Evolutionary conservation across 2,113 vertebrate species (phyloP).

Genomic region (Anoura caudifer): DNA sequence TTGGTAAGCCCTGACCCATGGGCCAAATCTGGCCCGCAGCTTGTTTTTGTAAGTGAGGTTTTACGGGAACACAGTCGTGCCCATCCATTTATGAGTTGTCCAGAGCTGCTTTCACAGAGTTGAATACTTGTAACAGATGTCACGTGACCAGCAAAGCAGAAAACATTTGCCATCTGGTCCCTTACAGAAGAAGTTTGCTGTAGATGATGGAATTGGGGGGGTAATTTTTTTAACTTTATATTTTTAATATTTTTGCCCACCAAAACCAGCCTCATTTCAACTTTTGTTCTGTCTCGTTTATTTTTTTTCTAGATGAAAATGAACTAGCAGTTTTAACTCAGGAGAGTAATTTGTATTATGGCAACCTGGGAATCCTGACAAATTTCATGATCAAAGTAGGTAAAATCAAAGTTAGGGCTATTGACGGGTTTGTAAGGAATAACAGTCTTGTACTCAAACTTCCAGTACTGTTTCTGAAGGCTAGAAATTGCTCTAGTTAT

Average conservation of each 20-base stretch:
- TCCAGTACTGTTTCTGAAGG: background rate
- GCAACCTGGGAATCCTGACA: conserved; percentile 5
- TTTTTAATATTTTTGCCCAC: background rate
- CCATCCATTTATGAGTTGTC: background rate
- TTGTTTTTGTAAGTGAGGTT: background rate
- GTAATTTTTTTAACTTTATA: background rate
- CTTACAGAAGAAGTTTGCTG: background rate
- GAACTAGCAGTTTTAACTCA: conserved; percentile 24
- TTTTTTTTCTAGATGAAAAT: conserved; percentile 36
- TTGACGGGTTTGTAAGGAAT: fast-evolving
- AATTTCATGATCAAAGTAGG: conserved; percentile 46
- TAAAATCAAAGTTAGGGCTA: background rate
- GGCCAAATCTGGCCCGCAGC: background rate
- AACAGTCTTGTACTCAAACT: background rate
- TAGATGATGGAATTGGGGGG: background rate
- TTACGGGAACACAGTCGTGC: background rate
- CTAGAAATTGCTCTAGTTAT: background rate
- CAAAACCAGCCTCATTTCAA: background rate
- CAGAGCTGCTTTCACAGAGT: background rate
- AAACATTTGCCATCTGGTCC: background rate
- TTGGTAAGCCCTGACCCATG: background rate
- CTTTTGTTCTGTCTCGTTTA: background rate
- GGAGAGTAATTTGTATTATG: conserved; percentile 31
- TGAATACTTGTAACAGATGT: background rate
- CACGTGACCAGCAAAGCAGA: background rate